phyloP scores from a whole-genome alignment of 2,888 invertebrate species.

The Tricholauxania praeusta region DNA sequence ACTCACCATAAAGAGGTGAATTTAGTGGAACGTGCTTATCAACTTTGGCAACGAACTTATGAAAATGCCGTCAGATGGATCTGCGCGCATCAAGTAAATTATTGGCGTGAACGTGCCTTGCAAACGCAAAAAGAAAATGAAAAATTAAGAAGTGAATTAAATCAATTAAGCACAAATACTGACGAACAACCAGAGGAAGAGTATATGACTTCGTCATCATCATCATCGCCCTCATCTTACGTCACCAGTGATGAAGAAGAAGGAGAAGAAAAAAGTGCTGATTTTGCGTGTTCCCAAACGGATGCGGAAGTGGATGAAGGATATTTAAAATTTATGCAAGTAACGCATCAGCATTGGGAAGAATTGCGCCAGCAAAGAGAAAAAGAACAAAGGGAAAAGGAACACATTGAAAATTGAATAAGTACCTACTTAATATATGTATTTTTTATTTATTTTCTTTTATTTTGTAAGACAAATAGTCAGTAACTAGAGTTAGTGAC shows the following conservation, averaged over 20 bases:
- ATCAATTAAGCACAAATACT: neutral
- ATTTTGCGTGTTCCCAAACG: no score
- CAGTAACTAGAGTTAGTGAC: no score
- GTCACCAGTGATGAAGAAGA: neutral
- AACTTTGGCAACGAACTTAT: conserved; percentile 15
- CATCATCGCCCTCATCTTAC: neutral
- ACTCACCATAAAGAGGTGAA: neutral
- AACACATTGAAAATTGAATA: neutral
- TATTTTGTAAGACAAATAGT: no score
- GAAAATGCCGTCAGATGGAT: conserved; percentile 20
- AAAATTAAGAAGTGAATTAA: conserved; percentile 3
- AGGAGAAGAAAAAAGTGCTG: neutral
- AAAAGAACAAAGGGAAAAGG: neutral
- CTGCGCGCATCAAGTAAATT: conserved; percentile 16
- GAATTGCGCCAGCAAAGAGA: conserved; percentile 8
- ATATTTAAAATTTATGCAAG: conserved; percentile 20
- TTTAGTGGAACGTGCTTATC: neutral
- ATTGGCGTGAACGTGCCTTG: conserved; percentile 8
- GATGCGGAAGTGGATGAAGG: conserved; percentile 19
- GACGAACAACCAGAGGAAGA: neutral
- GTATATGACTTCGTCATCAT: conserved; percentile 8
- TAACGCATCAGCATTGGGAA: conserved; percentile 15
- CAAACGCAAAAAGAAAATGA: conserved; percentile 16
- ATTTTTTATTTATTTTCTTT: no score
- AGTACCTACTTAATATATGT: no score